Evolutionary conservation across 1,140 invertebrate species (phyloP).

Genomic region (Coptotermes formosanus): DNA sequence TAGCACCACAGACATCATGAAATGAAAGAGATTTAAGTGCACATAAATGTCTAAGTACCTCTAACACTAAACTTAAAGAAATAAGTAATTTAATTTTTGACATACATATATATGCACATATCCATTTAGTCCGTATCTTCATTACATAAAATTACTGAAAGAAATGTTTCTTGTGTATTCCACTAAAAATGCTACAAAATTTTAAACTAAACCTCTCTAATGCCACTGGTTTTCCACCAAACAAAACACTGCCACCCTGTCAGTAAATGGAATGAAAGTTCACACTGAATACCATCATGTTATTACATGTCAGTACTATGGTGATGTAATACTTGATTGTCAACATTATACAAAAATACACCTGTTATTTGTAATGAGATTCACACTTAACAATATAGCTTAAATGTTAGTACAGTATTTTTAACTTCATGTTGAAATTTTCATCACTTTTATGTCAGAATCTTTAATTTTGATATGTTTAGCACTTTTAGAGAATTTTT

Average conservation of each 20-base stretch:
- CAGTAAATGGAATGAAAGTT: background rate
- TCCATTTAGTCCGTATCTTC: background rate
- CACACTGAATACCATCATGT: background rate
- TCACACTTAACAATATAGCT: background rate
- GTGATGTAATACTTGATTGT: background rate
- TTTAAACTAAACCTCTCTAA: background rate
- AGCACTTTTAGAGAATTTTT: background rate
- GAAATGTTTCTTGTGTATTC: background rate
- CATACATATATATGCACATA: background rate
- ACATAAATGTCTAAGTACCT: background rate
- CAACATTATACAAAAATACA: constrained; percentile 5
- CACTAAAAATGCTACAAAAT: no score
- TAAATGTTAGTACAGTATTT: constrained; percentile 2
- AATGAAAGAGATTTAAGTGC: background rate
- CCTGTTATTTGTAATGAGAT: background rate
- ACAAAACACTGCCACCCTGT: background rate
- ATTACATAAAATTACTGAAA: background rate
- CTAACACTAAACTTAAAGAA: background rate
- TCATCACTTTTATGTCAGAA: background rate
- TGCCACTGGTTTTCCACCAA: background rate
- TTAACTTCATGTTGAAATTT: background rate
- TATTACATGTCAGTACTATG: background rate
- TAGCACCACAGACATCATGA: background rate
- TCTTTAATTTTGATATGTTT: background rate
- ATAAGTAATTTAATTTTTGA: background rate